These are phyloP conservation scores for Phalacrocorax pelagicus DNA, from an alignment of 2,113 vertebrate genomes.

Conservation along the genomic window DNA sequence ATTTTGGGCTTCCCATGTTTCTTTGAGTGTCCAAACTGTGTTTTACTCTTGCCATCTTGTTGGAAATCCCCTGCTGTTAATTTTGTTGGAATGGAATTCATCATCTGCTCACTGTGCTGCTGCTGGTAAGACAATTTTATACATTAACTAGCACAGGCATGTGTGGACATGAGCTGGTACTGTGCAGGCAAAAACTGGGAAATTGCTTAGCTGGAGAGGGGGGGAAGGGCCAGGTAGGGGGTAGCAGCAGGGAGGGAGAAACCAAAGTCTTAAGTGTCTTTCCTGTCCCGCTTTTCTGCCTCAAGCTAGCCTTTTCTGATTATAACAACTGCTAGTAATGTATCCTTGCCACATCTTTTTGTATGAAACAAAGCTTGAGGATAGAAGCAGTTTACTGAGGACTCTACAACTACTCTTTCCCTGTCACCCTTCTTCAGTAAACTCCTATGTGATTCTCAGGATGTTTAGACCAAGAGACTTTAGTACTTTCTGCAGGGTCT, in stretches of 20 bases:
- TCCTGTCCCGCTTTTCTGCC: not conserved
- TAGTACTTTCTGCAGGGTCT: not conserved
- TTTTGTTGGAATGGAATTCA: slow-evolving; percentile 58
- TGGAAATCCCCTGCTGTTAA: slow-evolving; percentile 39
- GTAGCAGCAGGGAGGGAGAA: not conserved
- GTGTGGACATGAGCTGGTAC: slow-evolving; percentile 1
- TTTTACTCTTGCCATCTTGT: not conserved
- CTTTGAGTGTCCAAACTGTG: not conserved
- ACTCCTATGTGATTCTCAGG: not conserved
- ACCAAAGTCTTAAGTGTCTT: not conserved
- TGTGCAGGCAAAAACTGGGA: not conserved
- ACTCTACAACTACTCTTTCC: not conserved
- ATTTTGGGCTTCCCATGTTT: not conserved
- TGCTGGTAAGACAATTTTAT: slow-evolving; percentile 49
- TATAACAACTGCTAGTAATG: not conserved
- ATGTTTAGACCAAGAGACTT: not conserved
- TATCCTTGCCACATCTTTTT: not conserved
- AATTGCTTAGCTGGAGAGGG: not conserved
- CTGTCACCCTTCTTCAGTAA: not conserved
- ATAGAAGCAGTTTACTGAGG: not conserved
- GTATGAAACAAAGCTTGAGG: not conserved
- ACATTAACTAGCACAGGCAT: not conserved
- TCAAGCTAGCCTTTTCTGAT: not conserved
- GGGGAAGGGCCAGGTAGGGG: not conserved
- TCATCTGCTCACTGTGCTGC: slow-evolving; percentile 35